A percentile compares a stretch with the other conserved stretches of the same genome.
These are phyloP conservation scores for Chlorospingus flavigularis DNA, from an alignment of 2,797 vertebrate species.

Conservation along the genomic window DNA sequence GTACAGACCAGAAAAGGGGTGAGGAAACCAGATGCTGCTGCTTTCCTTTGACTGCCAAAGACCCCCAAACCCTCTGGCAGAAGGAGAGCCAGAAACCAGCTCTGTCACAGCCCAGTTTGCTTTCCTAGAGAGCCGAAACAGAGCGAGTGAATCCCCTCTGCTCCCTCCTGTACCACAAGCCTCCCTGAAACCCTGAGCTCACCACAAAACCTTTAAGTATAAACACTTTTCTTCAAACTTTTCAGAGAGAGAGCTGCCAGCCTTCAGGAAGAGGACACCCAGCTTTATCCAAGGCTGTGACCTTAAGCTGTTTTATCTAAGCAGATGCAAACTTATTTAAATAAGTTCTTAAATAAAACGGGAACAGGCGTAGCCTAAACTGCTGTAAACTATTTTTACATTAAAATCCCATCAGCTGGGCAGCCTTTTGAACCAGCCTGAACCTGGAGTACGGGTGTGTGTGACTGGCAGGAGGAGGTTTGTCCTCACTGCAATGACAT, in stretches of 20 bases:
- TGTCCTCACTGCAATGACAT: accelerated
- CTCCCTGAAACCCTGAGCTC: background rate
- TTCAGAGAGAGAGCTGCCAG: background rate
- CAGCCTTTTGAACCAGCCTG: background rate
- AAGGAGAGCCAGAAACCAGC: background rate
- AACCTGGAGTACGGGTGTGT: accelerated
- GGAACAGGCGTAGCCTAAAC: background rate
- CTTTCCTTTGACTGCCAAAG: background rate
- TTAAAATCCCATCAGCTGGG: background rate
- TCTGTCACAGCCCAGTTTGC: background rate
- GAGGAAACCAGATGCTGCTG: background rate
- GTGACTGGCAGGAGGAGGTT: background rate
- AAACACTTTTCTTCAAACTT: background rate
- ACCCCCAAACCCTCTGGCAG: background rate
- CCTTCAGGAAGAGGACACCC: background rate
- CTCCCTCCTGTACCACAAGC: background rate
- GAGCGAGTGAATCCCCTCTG: background rate
- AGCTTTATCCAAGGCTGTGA: background rate
- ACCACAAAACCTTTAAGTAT: background rate
- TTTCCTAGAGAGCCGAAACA: background rate
- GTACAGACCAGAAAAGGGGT: background rate
- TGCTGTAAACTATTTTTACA: background rate
- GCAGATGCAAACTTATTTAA: slow-evolving; percentile 1
- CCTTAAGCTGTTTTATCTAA: background rate
- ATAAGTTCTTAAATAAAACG: background rate